Evolutionary conservation across 1,140 invertebrate species (phyloP).

Genomic region (Streblospio benedicti): DNA sequence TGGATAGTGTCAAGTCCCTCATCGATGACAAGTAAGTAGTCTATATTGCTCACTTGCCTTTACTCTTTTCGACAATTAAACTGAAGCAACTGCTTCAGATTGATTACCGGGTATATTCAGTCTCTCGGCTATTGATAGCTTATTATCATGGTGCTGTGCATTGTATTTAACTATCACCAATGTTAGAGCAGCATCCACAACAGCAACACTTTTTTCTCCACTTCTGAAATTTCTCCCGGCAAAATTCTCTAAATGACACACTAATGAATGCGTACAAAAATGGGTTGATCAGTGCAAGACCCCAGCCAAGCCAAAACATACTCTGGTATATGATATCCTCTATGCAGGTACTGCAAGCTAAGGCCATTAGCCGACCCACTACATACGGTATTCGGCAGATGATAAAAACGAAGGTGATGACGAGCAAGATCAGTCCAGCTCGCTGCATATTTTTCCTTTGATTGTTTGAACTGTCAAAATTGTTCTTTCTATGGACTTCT

Average conservation of each 20-base stretch:
- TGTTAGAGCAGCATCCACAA: too few relatives aligned
- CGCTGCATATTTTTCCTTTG: neutral
- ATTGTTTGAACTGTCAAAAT: neutral
- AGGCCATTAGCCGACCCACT: slow-evolving; percentile 5
- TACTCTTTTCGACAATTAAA: too few relatives aligned
- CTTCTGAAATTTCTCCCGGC: too few relatives aligned
- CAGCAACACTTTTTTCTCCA: too few relatives aligned
- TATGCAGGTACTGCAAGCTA: slow-evolving; percentile 4
- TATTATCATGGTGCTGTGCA: too few relatives aligned
- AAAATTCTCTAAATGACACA: neutral
- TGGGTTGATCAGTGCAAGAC: neutral
- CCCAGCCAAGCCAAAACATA: neutral
- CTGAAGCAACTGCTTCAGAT: too few relatives aligned
- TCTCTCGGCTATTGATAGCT: too few relatives aligned
- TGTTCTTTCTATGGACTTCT: neutral
- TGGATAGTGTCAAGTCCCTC: slow-evolving; percentile 66
- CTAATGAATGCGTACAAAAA: slow-evolving; percentile 4
- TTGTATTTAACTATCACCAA: too few relatives aligned
- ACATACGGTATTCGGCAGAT: slow-evolving; percentile 8
- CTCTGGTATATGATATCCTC: neutral
- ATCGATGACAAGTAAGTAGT: slow-evolving; percentile 58
- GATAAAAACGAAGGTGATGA: neutral
- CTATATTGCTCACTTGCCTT: too few relatives aligned
- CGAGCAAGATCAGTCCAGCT: neutral
- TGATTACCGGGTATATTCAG: too few relatives aligned